Evolutionary conservation across 1,140 invertebrate species (phyloP).

Genomic region (Microplitis mediator): DNA sequence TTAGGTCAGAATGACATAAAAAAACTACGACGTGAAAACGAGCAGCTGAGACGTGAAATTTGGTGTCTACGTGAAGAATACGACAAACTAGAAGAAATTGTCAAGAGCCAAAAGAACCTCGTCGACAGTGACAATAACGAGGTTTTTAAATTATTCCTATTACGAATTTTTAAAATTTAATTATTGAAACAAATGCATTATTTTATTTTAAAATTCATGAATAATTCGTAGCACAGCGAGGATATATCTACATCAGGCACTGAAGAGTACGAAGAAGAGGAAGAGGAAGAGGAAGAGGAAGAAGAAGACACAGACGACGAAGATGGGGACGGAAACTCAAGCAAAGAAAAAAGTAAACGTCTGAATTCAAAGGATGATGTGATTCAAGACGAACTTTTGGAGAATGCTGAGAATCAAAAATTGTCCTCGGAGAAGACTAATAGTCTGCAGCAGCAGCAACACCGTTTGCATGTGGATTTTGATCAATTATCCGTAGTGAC

Average conservation of each 20-base stretch:
- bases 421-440: constrained; percentile 47
- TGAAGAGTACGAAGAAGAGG: constrained; percentile 46
- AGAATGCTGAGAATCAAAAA: constrained; percentile 55
- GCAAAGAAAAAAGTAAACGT: constrained; percentile 29
- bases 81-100: constrained; percentile 79
- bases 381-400: constrained; percentile 47
- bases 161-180: constrained; percentile 5
- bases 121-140: constrained; percentile 63
- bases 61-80: constrained; percentile 87
- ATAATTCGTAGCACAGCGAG: constrained; percentile 53
- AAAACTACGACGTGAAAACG: constrained; percentile 84
- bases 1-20: constrained; percentile 87
- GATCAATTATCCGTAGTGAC: constrained; percentile 75
- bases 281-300: constrained; percentile 48
- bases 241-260: constrained; percentile 40
- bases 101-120: constrained; percentile 68
- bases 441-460: constrained; percentile 31
- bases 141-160: constrained; percentile 44
- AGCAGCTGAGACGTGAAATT: constrained; percentile 83
- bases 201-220: constrained; percentile 4
- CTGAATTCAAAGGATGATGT: neutral
- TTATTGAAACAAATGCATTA: constrained; percentile 8
- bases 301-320: constrained; percentile 51
- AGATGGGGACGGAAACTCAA: constrained; percentile 37
- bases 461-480: constrained; percentile 66